phyloP scores from a whole-genome alignment of 1,140 invertebrate species.

The Brachionus plicatilis region DNA sequence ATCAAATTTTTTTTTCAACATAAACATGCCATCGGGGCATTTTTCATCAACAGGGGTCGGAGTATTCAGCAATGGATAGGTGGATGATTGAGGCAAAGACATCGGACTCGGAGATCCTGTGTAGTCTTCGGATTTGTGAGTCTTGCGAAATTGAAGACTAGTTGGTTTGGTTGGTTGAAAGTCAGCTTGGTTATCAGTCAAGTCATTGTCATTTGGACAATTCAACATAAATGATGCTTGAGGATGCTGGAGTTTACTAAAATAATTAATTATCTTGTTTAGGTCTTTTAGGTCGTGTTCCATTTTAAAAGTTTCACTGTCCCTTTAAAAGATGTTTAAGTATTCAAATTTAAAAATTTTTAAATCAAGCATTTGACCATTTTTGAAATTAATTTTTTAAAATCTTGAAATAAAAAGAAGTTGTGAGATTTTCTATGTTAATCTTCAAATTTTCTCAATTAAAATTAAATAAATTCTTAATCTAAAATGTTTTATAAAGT shows the following conservation, averaged over 20 bases:
- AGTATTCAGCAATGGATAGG: background rate
- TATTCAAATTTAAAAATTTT: too few species aligned
- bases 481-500: too few species aligned
- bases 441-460: too few species aligned
- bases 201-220: background rate
- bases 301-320: background rate
- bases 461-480: too few species aligned
- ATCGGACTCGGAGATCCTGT: background rate
- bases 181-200: background rate
- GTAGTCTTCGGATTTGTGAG: constrained; percentile 7
- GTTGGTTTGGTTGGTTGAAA: background rate
- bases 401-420: too few species aligned
- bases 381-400: background rate
- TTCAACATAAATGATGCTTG: background rate
- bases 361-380: background rate
- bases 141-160: background rate
- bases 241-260: background rate
- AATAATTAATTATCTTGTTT: constrained; percentile 7
- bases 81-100: background rate
- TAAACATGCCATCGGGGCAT: background rate
- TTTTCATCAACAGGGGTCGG: background rate
- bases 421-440: too few species aligned
- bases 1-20: constrained; percentile 8
- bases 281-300: background rate
- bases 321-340: background rate